Evolutionary conservation across 2,113 vertebrate species (phyloP).

Genomic region (Mixornis gularis): DNA sequence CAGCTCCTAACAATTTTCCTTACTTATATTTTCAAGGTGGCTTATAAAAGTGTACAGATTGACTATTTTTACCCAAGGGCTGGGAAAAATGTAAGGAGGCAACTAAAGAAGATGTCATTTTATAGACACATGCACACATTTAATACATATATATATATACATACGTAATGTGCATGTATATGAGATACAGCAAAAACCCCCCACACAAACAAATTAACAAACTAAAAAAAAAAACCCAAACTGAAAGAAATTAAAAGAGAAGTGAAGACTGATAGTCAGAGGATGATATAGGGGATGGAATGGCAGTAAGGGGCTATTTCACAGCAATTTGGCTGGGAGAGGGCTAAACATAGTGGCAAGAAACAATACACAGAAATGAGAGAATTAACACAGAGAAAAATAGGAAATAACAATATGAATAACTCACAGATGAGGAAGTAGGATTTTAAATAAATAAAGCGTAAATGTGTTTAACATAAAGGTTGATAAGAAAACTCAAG

Average conservation of each 20-base stretch:
- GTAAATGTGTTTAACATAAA: not conserved
- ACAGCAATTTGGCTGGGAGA: not conserved
- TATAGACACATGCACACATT: not conserved
- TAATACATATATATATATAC: not conserved
- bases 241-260: not conserved
- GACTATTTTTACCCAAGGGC: not conserved
- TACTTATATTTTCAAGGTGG: not conserved
- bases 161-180: not conserved
- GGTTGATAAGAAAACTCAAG: not conserved
- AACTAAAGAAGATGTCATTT: not conserved
- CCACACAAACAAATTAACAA: not conserved
- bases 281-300: not conserved
- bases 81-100: not conserved
- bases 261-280: not conserved
- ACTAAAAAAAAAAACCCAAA: fast-evolving
- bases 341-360: not conserved
- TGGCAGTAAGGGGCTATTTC: not conserved
- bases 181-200: fast-evolving
- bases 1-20: not conserved
- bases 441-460: not conserved
- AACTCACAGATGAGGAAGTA: not conserved
- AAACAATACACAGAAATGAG: not conserved
- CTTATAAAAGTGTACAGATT: not conserved
- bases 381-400: not conserved
- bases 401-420: not conserved